phyloP scores from a whole-genome alignment of 2,797 vertebrate genomes.

The Semaprochilodus insignis region DNA sequence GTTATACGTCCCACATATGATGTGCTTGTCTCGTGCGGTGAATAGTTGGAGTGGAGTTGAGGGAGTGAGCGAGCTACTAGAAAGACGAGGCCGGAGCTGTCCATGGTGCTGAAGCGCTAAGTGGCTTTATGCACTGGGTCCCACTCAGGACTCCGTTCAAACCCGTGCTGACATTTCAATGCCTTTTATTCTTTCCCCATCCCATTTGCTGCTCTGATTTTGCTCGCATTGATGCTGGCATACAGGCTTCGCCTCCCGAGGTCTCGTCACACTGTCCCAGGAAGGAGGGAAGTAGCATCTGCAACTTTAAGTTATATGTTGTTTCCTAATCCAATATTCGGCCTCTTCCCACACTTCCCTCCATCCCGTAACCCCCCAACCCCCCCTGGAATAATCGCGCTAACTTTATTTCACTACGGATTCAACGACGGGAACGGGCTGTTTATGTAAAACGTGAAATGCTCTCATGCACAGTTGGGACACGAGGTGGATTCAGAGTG shows the following conservation, averaged over 20 bases:
- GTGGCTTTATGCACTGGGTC: slow-evolving; percentile 72
- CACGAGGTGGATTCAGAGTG: slow-evolving; percentile 41
- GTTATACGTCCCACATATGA: slow-evolving; percentile 29
- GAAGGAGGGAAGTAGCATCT: slow-evolving; percentile 42
- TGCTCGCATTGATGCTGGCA: slow-evolving; percentile 59
- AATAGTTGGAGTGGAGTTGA: slow-evolving; percentile 31
- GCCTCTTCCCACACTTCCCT: neutral
- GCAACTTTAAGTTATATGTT: slow-evolving; percentile 55
- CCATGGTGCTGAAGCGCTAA: slow-evolving; percentile 82
- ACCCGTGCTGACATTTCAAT: slow-evolving; percentile 77
- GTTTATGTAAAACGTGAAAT: slow-evolving; percentile 40
- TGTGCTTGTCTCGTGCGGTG: slow-evolving; percentile 5
- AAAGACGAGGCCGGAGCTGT: slow-evolving; percentile 74
- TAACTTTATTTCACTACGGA: slow-evolving; percentile 53
- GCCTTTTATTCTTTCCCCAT: slow-evolving; percentile 75
- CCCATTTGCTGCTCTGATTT: slow-evolving; percentile 73
- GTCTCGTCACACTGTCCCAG: slow-evolving; percentile 48
- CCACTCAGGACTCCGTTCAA: slow-evolving; percentile 72
- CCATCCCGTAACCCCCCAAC: neutral
- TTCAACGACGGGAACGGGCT: slow-evolving; percentile 45
- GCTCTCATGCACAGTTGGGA: slow-evolving; percentile 33
- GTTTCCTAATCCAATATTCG: slow-evolving; percentile 56
- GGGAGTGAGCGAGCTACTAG: slow-evolving; percentile 64
- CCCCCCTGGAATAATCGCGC: slow-evolving; percentile 54
- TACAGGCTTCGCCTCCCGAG: slow-evolving; percentile 48